Evolutionary conservation across 2,797 vertebrate species (phyloP).

Genomic region (Channallabes apus): DNA sequence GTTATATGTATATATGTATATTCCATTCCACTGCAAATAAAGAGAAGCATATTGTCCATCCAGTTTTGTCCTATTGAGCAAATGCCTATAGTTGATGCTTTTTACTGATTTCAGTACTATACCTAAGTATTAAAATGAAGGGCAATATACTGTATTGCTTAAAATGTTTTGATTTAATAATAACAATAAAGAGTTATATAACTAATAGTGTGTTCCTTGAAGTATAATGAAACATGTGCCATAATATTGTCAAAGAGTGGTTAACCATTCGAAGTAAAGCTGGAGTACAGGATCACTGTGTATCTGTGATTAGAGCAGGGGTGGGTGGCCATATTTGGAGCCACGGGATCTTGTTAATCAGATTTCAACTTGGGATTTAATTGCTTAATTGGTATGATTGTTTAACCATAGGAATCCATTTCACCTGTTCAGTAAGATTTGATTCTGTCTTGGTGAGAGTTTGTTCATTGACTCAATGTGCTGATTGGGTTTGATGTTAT

Average conservation of each 20-base stretch:
- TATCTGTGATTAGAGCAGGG: constrained; percentile 72
- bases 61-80: neutral
- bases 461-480: constrained; percentile 25
- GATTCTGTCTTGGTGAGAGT: constrained; percentile 45
- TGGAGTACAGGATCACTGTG: constrained; percentile 63
- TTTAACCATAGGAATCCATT: constrained; percentile 75
- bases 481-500: constrained; percentile 36
- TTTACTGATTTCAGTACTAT: neutral
- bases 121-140: constrained; percentile 13
- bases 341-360: constrained; percentile 72
- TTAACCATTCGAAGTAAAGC: constrained; percentile 50
- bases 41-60: neutral
- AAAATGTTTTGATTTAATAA: neutral
- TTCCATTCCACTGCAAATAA: neutral
- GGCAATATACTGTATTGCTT: neutral
- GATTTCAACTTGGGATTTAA: constrained; percentile 72
- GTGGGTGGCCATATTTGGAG: constrained; percentile 56
- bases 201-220: neutral
- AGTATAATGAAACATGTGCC: neutral
- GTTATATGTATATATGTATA: neutral
- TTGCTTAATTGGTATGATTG: constrained; percentile 75
- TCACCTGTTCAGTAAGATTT: constrained; percentile 67
- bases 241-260: constrained; percentile 29
- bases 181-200: neutral
- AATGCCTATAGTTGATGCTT: neutral